phyloP scores from a whole-genome alignment of 2,888 invertebrate genomes.

The Pristionchus exspectatus region DNA sequence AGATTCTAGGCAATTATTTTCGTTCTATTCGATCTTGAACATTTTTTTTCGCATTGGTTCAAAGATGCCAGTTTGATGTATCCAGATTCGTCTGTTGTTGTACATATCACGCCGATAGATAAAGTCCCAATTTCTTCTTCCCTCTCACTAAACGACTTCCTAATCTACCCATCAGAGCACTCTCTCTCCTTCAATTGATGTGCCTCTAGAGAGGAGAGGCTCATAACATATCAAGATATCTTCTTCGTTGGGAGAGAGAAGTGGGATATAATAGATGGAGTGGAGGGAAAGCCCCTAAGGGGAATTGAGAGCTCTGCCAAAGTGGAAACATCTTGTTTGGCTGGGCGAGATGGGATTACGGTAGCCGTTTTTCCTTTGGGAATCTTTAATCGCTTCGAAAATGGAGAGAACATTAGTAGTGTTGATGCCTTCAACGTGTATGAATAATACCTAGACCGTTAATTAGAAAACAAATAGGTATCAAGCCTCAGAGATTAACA shows the following conservation, averaged over 20 bases:
- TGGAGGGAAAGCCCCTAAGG: not conserved
- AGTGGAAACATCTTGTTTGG: conserved; percentile 48
- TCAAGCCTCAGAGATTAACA: too few relatives aligned
- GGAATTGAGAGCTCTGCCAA: conserved; percentile 4
- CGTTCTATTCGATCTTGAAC: not conserved
- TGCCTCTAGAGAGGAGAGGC: conserved; percentile 36
- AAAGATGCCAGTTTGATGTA: too few relatives aligned
- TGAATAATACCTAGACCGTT: too few relatives aligned
- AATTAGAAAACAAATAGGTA: too few relatives aligned
- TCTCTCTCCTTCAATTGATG: conserved; percentile 4
- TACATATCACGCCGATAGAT: not conserved
- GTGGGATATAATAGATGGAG: conserved; percentile 51
- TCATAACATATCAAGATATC: conserved; percentile 48
- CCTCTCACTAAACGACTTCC: conserved; percentile 35
- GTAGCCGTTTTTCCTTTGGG: conserved; percentile 25
- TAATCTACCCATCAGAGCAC: conserved; percentile 29
- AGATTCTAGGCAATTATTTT: too few relatives aligned
- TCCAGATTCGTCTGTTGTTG: too few relatives aligned
- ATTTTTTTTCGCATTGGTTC: not conserved
- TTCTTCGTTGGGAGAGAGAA: conserved; percentile 25
- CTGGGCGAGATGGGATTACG: not conserved
- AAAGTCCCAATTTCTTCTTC: not conserved
- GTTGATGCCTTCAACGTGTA: too few relatives aligned
- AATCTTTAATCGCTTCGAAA: not conserved
- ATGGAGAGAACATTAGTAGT: too few relatives aligned